phyloP scores from a whole-genome alignment of 1,140 invertebrate genomes.

The Sinella curviseta region DNA sequence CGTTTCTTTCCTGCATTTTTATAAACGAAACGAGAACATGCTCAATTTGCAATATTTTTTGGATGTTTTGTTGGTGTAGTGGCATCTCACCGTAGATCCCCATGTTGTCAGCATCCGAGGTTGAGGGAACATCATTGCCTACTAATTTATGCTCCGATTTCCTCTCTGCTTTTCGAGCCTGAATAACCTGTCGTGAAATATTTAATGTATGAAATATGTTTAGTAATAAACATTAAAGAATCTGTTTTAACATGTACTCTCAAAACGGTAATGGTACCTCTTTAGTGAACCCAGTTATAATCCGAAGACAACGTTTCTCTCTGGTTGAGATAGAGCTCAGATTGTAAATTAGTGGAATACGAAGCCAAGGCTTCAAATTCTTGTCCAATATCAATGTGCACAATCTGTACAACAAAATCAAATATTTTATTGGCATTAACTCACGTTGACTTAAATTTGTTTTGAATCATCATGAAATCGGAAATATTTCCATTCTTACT shows the following conservation, averaged over 20 bases:
- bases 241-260: background rate
- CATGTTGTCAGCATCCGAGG: too few species aligned
- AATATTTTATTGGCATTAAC: background rate
- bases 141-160: too few species aligned
- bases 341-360: background rate
- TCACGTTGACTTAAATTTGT: background rate
- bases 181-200: background rate
- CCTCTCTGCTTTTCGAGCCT: background rate
- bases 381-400: slow-evolving; percentile 53
- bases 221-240: too few species aligned
- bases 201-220: too few species aligned
- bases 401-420: slow-evolving; percentile 52
- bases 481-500: background rate
- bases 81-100: too few species aligned
- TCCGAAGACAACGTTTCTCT: background rate
- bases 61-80: too few species aligned
- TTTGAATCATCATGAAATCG: too few species aligned
- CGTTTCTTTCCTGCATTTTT: slow-evolving; percentile 52
- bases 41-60: background rate
- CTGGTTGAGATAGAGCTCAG: background rate
- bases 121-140: too few species aligned
- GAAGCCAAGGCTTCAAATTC: slow-evolving; percentile 63
- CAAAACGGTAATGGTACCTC: background rate
- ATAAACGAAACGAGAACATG: background rate
- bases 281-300: background rate